Evolutionary conservation across 2,797 vertebrate genomes (phyloP).

Genomic region (Babyrousa celebensis): DNA sequence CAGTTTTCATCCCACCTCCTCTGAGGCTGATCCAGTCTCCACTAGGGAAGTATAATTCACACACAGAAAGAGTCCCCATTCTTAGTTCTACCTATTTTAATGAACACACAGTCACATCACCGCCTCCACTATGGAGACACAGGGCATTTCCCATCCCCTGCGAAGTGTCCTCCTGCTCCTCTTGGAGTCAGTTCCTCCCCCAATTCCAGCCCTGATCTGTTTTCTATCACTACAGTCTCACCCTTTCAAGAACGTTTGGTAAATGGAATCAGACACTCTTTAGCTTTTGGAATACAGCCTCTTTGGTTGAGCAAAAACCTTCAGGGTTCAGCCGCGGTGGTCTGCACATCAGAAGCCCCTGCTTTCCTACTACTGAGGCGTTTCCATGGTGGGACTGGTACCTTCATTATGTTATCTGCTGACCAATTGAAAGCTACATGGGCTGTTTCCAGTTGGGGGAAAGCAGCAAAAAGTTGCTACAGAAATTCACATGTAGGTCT

Average conservation of each 20-base stretch:
- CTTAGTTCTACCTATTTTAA: background rate
- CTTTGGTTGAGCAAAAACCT: background rate
- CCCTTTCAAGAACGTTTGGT: slow-evolving; percentile 22
- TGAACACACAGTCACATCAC: background rate
- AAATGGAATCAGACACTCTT: background rate
- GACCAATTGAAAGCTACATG: background rate
- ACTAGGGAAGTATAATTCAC: background rate
- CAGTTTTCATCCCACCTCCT: background rate
- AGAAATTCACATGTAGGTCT: background rate
- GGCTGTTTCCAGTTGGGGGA: background rate
- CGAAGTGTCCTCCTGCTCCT: background rate
- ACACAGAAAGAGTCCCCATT: slow-evolving; percentile 11
- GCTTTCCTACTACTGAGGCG: background rate
- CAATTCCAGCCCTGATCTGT: background rate
- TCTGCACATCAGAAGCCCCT: background rate
- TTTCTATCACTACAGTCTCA: background rate
- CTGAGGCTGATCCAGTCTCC: background rate
- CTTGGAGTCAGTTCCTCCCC: background rate
- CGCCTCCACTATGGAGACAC: background rate
- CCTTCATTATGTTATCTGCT: background rate
- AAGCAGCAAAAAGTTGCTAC: background rate
- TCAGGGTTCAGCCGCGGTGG: background rate
- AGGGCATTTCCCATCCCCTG: background rate
- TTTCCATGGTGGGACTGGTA: background rate
- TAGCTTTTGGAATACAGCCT: background rate